These are phyloP conservation scores for Strix aluco DNA, from an alignment of 2,113 vertebrate species.

Conservation along the genomic window DNA sequence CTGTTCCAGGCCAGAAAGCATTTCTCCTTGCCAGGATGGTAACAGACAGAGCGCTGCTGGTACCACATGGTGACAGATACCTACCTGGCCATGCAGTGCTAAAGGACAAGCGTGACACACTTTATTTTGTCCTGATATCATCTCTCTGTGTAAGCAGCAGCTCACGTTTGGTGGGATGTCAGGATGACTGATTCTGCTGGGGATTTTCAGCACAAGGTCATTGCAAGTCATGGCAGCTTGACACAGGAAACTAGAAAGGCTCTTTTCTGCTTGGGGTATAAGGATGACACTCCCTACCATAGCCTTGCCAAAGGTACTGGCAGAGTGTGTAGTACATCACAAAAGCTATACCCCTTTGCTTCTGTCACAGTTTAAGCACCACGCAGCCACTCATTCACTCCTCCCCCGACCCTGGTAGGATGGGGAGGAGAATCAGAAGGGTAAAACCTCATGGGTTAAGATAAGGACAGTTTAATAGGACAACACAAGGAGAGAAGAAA, in stretches of 20 bases:
- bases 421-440: no score
- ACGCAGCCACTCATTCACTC: no score
- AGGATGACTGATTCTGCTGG: not conserved
- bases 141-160: not conserved
- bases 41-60: not conserved
- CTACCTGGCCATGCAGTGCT: not conserved
- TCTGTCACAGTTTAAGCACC: no score
- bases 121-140: fast-evolving
- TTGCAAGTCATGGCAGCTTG: not conserved
- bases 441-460: no score
- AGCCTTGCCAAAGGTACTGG: not conserved
- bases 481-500: no score
- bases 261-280: not conserved
- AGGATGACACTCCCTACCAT: not conserved
- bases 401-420: no score
- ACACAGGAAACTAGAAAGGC: not conserved
- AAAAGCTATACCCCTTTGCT: not conserved
- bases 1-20: not conserved
- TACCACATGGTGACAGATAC: fast-evolving
- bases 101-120: fast-evolving
- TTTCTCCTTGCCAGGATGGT: not conserved
- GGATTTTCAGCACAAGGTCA: not conserved
- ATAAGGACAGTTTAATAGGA: no score
- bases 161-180: no score
- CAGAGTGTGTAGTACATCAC: not conserved